These are phyloP conservation scores for Blomia tropicalis DNA, from an alignment of 2,888 invertebrate genomes.

Conservation along the genomic window DNA sequence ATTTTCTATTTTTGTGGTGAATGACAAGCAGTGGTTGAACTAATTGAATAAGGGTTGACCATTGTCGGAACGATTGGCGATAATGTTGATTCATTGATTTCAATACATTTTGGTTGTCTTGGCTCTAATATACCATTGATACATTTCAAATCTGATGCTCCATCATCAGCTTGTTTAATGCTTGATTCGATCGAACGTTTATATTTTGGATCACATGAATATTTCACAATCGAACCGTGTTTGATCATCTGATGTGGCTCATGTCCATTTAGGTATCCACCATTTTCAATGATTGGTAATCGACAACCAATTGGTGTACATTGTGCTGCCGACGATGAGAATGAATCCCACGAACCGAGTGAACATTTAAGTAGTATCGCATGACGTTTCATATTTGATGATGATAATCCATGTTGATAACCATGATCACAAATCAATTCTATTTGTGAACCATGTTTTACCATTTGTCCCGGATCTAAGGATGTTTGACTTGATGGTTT, in stretches of 20 bases:
- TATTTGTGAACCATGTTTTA: background rate
- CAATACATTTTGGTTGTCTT: constrained; percentile 40
- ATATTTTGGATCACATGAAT: constrained; percentile 39
- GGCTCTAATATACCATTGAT: constrained; percentile 49
- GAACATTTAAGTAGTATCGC: background rate
- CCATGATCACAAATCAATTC: constrained; percentile 1
- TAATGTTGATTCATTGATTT: background rate
- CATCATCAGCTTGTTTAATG: background rate
- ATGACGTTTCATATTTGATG: background rate
- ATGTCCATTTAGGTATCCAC: constrained; percentile 59
- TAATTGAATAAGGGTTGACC: background rate
- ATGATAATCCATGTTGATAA: background rate
- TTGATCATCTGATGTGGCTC: constrained; percentile 61
- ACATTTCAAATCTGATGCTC: constrained; percentile 35
- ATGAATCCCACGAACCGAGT: constrained; percentile 13
- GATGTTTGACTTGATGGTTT: background rate
- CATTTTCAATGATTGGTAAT: constrained; percentile 49
- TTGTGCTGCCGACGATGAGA: background rate
- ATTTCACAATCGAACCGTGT: constrained; percentile 59
- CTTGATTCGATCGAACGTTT: constrained; percentile 39
- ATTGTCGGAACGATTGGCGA: background rate
- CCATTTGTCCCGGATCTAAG: background rate
- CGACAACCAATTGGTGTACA: constrained; percentile 48
- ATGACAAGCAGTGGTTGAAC: background rate
- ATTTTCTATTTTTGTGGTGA: constrained; percentile 20